Percentiles rank a stretch among this genome's conserved stretches.
Evolutionary conservation across 2,888 invertebrate genomes (phyloP).

Genomic region (Melanophora roralis): DNA sequence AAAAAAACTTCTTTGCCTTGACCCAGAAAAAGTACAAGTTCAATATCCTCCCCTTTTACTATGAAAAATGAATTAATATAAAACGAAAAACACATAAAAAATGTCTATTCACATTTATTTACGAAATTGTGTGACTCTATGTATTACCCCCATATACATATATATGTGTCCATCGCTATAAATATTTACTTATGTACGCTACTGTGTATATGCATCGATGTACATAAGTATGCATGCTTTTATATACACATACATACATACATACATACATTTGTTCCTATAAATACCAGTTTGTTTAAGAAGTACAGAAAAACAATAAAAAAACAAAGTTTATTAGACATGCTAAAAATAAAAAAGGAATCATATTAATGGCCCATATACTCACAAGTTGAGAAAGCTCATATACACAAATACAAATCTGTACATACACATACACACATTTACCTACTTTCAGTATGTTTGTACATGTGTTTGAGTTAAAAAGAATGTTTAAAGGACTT

Average conservation of each 20-base stretch:
- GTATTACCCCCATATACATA: not conserved
- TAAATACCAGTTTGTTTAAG: constrained; percentile 20
- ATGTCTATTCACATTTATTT: constrained; percentile 31
- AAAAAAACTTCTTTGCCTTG: constrained; percentile 56
- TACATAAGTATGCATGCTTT: not conserved
- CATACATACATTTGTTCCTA: constrained; percentile 1
- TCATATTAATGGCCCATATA: constrained; percentile 43
- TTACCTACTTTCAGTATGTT: not conserved
- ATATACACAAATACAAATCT: not conserved
- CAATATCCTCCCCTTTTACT: constrained; percentile 48
- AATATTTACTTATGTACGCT: not conserved
- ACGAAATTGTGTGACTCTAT: not conserved
- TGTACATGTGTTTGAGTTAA: not conserved
- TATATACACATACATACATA: not conserved
- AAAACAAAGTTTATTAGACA: constrained; percentile 45
- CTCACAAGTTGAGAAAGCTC: constrained; percentile 35
- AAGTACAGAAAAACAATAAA: constrained; percentile 41
- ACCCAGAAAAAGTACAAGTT: constrained; percentile 59
- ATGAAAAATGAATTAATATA: constrained; percentile 15
- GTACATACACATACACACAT: not conserved
- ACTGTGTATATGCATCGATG: too few relatives aligned
- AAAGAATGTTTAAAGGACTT: constrained; percentile 2
- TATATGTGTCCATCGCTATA: not conserved
- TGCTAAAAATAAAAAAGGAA: constrained; percentile 28
- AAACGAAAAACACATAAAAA: constrained; percentile 29